Percentiles rank a stretch among this genome's conserved stretches.
phyloP scores from a whole-genome alignment of 2,113 vertebrate species.

The Scomber scombrus region DNA sequence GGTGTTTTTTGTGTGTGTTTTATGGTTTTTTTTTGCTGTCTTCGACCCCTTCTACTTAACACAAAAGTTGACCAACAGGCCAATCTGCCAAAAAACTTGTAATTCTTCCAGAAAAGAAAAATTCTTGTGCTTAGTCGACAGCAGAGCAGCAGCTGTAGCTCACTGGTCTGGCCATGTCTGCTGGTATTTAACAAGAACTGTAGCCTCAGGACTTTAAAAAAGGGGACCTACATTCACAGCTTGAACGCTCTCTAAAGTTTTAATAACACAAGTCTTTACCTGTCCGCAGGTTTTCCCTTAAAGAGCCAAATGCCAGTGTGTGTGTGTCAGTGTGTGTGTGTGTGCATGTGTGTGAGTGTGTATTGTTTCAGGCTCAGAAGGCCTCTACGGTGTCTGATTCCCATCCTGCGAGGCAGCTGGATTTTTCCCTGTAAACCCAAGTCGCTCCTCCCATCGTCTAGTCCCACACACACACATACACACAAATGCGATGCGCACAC shows the following conservation, averaged over 20 bases:
- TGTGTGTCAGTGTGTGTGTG: constrained; percentile 30
- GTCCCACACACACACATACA: constrained; percentile 2
- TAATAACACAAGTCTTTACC: constrained; percentile 62
- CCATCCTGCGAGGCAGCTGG: constrained; percentile 64
- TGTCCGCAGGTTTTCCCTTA: constrained; percentile 30
- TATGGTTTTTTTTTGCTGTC: not conserved
- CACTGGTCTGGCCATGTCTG: not conserved
- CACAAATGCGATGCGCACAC: not conserved
- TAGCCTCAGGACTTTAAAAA: constrained; percentile 55
- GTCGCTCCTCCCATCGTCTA: constrained; percentile 29
- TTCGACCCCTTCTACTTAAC: not conserved
- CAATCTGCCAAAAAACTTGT: not conserved
- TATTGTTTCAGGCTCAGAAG: constrained; percentile 31
- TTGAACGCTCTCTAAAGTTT: constrained; percentile 3
- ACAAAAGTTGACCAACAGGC: not conserved
- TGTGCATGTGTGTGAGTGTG: constrained; percentile 34
- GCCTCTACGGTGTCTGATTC: constrained; percentile 69
- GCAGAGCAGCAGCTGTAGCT: constrained; percentile 22
- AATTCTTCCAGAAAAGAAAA: not conserved
- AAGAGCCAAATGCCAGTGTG: constrained; percentile 9
- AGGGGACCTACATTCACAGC: constrained; percentile 20
- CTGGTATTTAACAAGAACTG: constrained; percentile 21
- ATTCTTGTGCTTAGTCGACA: not conserved
- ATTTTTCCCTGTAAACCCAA: constrained; percentile 64
- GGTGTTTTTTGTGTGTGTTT: too few relatives aligned